phyloP scores from a whole-genome alignment of 2,888 invertebrate genomes.

The Nemotelus pantherinus region DNA sequence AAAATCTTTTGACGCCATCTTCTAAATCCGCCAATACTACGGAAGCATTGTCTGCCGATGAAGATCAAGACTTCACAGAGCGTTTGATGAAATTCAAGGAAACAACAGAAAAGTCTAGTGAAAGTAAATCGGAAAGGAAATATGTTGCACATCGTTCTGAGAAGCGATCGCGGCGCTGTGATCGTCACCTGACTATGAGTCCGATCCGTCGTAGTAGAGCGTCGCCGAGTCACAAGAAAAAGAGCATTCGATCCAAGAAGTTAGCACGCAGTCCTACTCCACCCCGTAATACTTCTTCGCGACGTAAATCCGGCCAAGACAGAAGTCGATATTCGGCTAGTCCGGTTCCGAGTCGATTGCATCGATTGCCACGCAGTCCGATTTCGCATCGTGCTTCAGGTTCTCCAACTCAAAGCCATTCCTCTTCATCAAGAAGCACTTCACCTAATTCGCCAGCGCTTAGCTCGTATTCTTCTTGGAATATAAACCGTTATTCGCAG shows the following conservation, averaged over 20 bases:
- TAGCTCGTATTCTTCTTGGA: constrained; percentile 50
- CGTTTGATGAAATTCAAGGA: constrained; percentile 59
- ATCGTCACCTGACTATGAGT: constrained; percentile 55
- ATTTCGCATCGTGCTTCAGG: constrained; percentile 57
- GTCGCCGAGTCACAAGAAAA: constrained; percentile 55
- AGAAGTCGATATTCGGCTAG: constrained; percentile 3
- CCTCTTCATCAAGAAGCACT: constrained; percentile 56
- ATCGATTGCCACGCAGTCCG: constrained; percentile 9
- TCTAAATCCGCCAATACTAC: constrained; percentile 53
- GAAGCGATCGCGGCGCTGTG: neutral
- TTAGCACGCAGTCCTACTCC: neutral
- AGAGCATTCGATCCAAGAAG: neutral
- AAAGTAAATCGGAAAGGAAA: neutral
- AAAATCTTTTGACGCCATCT: constrained; percentile 28
- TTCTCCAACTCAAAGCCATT: constrained; percentile 61
- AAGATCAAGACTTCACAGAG: constrained; percentile 57
- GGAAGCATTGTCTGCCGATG: constrained; percentile 51
- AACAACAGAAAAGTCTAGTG: constrained; percentile 47
- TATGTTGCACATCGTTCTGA: neutral
- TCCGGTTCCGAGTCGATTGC: neutral
- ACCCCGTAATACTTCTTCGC: neutral
- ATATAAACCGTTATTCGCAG: constrained; percentile 46
- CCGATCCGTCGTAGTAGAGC: constrained; percentile 52
- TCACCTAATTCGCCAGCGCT: constrained; percentile 3
- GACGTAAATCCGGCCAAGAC: neutral